phyloP scores from a whole-genome alignment of 2,797 vertebrate genomes.

The Helicolenus hilgendorfi region DNA sequence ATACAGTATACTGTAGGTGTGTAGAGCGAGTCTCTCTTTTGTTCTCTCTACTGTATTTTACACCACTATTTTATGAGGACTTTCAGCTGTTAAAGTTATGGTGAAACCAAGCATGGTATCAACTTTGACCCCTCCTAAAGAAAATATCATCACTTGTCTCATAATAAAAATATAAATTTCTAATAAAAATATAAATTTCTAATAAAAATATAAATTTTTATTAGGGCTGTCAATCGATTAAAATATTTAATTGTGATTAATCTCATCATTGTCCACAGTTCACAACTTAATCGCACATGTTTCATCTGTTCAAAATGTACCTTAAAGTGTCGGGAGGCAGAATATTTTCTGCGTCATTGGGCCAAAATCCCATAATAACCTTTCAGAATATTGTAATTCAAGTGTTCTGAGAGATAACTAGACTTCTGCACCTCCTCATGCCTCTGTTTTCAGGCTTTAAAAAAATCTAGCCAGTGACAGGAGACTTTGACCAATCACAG shows the following conservation, averaged over 20 bases:
- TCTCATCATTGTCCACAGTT: not conserved
- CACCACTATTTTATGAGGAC: constrained; percentile 38
- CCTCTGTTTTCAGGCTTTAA: too few species aligned
- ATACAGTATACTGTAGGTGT: constrained; percentile 63
- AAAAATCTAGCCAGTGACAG: too few species aligned
- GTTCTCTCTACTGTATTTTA: constrained; percentile 60
- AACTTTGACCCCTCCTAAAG: constrained; percentile 13
- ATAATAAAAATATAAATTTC: not conserved
- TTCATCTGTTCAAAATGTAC: not conserved
- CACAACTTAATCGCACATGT: not conserved
- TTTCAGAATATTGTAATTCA: too few species aligned
- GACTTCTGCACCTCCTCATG: too few species aligned
- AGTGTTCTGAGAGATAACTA: too few species aligned
- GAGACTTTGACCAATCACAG: too few species aligned
- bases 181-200: not conserved
- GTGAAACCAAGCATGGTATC: not conserved
- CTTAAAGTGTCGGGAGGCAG: not conserved
- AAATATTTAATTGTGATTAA: not conserved
- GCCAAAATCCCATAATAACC: too few species aligned
- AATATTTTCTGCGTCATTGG: too few species aligned
- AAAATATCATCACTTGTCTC: constrained; percentile 12
- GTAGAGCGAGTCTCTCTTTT: constrained; percentile 51
- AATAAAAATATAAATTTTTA: not conserved
- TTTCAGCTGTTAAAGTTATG: constrained; percentile 52
- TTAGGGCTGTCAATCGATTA: not conserved